Conservation (phyloP, 2,113 vertebrate species). For the Triplophysa rosa region DNA sequence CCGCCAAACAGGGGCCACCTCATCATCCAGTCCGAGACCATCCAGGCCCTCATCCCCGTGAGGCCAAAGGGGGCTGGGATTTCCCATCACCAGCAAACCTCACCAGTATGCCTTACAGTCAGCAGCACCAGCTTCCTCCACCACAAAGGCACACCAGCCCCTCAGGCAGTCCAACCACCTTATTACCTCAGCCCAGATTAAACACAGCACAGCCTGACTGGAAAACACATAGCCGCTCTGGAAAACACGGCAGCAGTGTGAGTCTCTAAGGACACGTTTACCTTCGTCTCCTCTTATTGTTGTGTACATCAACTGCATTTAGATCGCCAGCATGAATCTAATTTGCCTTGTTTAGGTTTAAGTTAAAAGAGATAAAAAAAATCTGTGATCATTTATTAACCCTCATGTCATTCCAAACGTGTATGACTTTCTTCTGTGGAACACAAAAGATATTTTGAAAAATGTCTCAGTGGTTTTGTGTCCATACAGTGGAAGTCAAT, state of each 20-base stretch:
- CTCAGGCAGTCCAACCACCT: constrained; percentile 24
- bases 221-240: constrained; percentile 67
- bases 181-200: constrained; percentile 63
- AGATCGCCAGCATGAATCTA: too few relatives aligned
- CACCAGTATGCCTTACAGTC: constrained; percentile 88
- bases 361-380: too few relatives aligned
- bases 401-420: too few relatives aligned
- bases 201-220: constrained; percentile 56
- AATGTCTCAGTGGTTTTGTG: too few relatives aligned
- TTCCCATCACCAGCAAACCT: constrained; percentile 87
- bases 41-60: constrained; percentile 56
- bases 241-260: constrained; percentile 76
- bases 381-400: too few relatives aligned
- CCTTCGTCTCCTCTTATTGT: too few relatives aligned
- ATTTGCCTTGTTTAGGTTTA: too few relatives aligned
- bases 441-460: too few relatives aligned
- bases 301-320: too few relatives aligned
- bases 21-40: constrained; percentile 39
- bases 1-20: constrained; percentile 44
- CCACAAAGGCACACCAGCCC: constrained; percentile 66
- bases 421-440: too few relatives aligned
- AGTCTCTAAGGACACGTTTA: constrained; percentile 39
- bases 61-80: constrained; percentile 68
- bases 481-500: too few relatives aligned
- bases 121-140: constrained; percentile 60